Evolutionary conservation across 2,113 vertebrate species (phyloP).

Genomic region (Blennius ocellaris): DNA sequence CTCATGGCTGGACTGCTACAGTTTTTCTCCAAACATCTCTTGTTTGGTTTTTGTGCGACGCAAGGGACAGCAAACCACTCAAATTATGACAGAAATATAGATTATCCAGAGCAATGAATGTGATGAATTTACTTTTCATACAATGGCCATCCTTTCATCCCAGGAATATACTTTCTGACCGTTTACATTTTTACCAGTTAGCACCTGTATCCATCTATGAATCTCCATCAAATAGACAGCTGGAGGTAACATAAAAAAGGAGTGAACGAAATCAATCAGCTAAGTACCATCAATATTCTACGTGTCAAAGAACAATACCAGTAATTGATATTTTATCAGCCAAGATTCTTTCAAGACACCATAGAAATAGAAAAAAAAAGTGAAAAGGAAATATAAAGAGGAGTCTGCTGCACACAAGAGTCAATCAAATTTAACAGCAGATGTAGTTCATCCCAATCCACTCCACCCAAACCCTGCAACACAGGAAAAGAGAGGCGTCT

Average conservation of each 20-base stretch:
- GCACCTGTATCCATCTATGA: not conserved
- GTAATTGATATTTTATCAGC: not conserved
- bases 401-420: not conserved
- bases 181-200: not conserved
- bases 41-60: not conserved
- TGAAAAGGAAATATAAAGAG: not conserved
- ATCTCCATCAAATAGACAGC: not conserved
- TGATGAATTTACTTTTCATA: too few species aligned
- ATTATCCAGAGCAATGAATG: too few species aligned
- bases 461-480: not conserved
- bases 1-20: not conserved
- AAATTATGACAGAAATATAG: too few species aligned
- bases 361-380: not conserved
- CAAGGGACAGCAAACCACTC: not conserved
- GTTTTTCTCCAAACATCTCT: not conserved
- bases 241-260: not conserved
- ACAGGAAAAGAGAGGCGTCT: not conserved
- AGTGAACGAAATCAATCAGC: not conserved
- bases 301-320: conserved; percentile 2
- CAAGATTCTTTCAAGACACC: not conserved
- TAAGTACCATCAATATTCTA: not conserved
- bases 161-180: not conserved
- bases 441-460: not conserved
- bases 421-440: not conserved
- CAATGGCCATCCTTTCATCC: too few species aligned